Percentiles rank a stretch among this genome's conserved stretches.
phyloP scores from a whole-genome alignment of 2,797 vertebrate genomes.

The Pantherophis alleghaniensis region DNA sequence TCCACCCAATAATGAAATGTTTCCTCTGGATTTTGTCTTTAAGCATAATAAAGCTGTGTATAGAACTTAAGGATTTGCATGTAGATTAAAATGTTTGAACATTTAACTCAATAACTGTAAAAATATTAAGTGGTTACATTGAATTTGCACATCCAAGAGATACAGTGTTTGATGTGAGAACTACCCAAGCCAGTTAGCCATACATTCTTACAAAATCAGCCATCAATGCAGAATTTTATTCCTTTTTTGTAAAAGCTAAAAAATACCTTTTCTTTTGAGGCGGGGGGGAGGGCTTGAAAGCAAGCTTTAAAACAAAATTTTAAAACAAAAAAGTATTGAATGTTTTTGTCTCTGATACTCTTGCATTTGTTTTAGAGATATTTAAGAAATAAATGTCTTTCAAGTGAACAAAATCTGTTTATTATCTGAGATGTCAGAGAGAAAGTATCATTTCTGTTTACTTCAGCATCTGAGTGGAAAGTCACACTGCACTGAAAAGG shows the following conservation, averaged over 20 bases:
- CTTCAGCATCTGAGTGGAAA: slow-evolving; percentile 19
- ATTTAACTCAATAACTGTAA: not conserved
- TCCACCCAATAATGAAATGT: not conserved
- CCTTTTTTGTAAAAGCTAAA: not conserved
- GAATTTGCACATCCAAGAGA: not conserved
- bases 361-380: not conserved
- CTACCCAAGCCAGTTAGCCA: not conserved
- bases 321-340: not conserved
- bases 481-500: not conserved
- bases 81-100: not conserved
- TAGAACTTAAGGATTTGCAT: not conserved
- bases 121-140: not conserved
- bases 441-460: not conserved
- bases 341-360: not conserved
- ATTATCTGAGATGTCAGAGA: not conserved
- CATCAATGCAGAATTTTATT: not conserved
- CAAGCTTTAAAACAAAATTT: not conserved
- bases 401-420: slow-evolving; percentile 5
- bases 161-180: not conserved
- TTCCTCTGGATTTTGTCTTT: not conserved
- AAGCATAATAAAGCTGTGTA: not conserved
- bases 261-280: not conserved
- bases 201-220: not conserved
- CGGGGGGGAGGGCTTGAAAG: not conserved
- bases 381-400: not conserved